Evolutionary conservation across 1,140 invertebrate species (phyloP).

Genomic region (Drosophila willistoni): DNA sequence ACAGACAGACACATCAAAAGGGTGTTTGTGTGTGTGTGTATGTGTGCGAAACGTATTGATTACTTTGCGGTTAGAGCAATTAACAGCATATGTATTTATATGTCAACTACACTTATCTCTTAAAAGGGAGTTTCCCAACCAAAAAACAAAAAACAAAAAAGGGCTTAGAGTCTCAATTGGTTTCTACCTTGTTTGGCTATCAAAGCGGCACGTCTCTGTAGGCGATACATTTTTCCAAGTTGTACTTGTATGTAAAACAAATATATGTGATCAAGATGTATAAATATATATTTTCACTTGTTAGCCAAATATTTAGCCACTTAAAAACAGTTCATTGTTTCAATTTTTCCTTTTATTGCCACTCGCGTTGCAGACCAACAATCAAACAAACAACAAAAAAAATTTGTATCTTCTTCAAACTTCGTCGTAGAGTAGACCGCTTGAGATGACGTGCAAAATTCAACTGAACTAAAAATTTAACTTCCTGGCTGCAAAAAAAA

Average conservation of each 20-base stretch:
- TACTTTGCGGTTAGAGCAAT: conserved; percentile 19
- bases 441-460: conserved; percentile 82
- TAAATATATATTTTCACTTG: conserved; percentile 32
- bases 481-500: conserved; percentile 63
- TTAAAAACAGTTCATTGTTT: conserved; percentile 63
- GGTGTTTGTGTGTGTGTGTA: neutral
- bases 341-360: conserved; percentile 28
- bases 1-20: conserved; percentile 25
- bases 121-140: neutral
- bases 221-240: conserved; percentile 58
- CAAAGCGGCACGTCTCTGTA: conserved; percentile 68
- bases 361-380: conserved; percentile 22
- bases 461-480: conserved; percentile 76
- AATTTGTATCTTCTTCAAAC: neutral
- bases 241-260: neutral
- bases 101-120: conserved; percentile 11
- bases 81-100: neutral
- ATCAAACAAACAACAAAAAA: conserved; percentile 33
- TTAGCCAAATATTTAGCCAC: conserved; percentile 29
- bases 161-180: neutral
- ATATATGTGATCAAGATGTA: neutral
- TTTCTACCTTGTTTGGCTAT: conserved; percentile 74
- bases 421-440: conserved; percentile 53
- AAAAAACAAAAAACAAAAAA: too few relatives aligned
- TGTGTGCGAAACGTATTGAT: conserved; percentile 21